phyloP scores from a whole-genome alignment of 2,888 invertebrate species.

The Dendrolimus pini region DNA sequence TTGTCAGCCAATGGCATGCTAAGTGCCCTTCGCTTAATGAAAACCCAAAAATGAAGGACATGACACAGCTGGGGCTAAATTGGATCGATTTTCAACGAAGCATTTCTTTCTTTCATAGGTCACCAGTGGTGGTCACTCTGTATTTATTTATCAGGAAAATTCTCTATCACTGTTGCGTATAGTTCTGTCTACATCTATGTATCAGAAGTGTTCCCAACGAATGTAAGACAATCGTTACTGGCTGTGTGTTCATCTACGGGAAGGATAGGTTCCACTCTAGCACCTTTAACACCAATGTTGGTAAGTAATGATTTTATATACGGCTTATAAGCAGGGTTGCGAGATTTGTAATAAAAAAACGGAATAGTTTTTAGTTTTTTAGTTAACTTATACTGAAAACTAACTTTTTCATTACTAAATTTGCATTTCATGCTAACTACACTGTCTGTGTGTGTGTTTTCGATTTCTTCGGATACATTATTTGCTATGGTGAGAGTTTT shows the following conservation, averaged over 20 bases:
- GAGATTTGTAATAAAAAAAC: too few relatives aligned
- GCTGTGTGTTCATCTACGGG: constrained; percentile 81
- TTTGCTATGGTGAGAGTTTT: too few relatives aligned
- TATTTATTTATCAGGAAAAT: constrained; percentile 79
- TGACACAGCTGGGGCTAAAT: too few relatives aligned
- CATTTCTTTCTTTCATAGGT: constrained; percentile 26
- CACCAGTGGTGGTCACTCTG: constrained; percentile 61
- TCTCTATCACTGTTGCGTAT: constrained; percentile 80
- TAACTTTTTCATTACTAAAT: background rate
- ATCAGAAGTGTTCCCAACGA: constrained; percentile 82
- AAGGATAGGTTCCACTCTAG: constrained; percentile 79
- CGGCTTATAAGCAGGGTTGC: background rate
- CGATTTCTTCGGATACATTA: too few relatives aligned
- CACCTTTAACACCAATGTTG: constrained; percentile 80
- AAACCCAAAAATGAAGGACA: too few relatives aligned
- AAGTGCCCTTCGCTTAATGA: too few relatives aligned
- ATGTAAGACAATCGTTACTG: constrained; percentile 78
- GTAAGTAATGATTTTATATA: constrained; percentile 45
- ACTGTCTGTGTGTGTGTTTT: background rate
- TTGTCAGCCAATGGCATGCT: too few relatives aligned
- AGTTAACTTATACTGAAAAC: background rate
- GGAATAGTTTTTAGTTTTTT: too few relatives aligned
- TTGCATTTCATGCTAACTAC: background rate
- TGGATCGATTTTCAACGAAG: too few relatives aligned
- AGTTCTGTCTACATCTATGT: constrained; percentile 81